phyloP scores from a whole-genome alignment of 2,888 invertebrate species.

The Cephus rjabovi region DNA sequence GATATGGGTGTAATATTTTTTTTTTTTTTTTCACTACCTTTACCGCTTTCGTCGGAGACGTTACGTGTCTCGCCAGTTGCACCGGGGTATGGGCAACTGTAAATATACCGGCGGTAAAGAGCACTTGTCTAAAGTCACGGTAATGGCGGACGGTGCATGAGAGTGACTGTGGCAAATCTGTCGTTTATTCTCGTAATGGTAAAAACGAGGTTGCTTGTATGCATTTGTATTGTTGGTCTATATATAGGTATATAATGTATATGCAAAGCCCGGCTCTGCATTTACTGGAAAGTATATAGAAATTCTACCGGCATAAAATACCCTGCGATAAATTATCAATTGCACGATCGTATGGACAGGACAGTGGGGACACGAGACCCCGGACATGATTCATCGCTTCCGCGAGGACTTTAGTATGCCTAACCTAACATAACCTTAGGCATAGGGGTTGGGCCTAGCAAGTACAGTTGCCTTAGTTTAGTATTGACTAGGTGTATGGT shows the following conservation, averaged over 20 bases:
- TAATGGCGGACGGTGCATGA: not conserved
- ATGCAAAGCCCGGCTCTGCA: not conserved
- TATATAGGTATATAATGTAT: not conserved
- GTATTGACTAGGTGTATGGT: not conserved
- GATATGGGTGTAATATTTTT: not conserved
- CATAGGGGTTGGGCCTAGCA: not conserved
- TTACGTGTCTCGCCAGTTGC: not conserved
- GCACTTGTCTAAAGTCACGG: not conserved
- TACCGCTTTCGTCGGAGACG: not conserved
- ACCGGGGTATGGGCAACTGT: not conserved
- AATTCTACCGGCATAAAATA: not conserved
- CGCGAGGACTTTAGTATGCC: constrained; percentile 2
- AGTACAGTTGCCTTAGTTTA: not conserved
- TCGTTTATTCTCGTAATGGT: not conserved
- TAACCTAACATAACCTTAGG: not conserved
- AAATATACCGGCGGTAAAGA: not conserved
- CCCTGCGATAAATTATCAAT: constrained; percentile 9
- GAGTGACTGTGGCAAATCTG: not conserved
- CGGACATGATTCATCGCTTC: constrained; percentile 9
- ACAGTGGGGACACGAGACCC: constrained; percentile 8
- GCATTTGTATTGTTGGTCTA: not conserved
- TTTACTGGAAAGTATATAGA: not conserved
- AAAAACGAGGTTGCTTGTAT: not conserved
- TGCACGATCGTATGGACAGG: constrained; percentile 10
- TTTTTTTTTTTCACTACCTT: too few species aligned